A percentile compares a stretch with the other conserved stretches of the same genome.
These are phyloP conservation scores for Drosophila mimica DNA, from an alignment of 2,888 invertebrate species.

Conservation along the genomic window DNA sequence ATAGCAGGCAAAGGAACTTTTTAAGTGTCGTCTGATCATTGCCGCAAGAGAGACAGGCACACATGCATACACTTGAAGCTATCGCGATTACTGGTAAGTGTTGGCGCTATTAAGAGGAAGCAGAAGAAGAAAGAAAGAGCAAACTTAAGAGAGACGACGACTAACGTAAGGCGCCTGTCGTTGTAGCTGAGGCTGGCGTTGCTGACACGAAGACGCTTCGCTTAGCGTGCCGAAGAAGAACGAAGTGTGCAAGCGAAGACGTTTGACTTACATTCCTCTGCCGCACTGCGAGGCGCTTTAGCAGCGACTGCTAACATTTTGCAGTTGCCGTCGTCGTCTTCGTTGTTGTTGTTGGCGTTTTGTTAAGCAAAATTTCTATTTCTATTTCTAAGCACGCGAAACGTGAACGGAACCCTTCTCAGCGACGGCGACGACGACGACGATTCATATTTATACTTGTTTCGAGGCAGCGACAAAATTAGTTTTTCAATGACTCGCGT, in stretches of 20 bases:
- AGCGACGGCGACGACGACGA: constrained; percentile 47
- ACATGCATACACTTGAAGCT: background rate
- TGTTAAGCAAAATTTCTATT: constrained; percentile 76
- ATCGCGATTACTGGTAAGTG: background rate
- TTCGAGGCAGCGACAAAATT: constrained; percentile 78
- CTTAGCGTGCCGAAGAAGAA: constrained; percentile 57
- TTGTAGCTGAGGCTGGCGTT: constrained; percentile 24
- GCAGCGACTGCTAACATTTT: constrained; percentile 25
- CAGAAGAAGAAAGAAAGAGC: constrained; percentile 22
- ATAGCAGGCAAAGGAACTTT: background rate
- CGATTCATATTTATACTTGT: constrained; percentile 84
- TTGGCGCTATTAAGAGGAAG: background rate
- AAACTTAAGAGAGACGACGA: constrained; percentile 51
- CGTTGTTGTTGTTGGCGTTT: constrained; percentile 21
- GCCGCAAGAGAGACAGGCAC: background rate
- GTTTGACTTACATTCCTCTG: constrained; percentile 74
- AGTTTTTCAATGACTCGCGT: constrained; percentile 84
- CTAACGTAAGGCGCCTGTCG: constrained; percentile 6
- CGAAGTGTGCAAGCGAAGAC: constrained; percentile 58
- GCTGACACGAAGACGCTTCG: constrained; percentile 57
- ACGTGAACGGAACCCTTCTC: constrained; percentile 63
- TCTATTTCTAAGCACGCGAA: constrained; percentile 75
- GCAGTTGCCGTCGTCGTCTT: constrained; percentile 7
- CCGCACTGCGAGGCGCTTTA: constrained; percentile 32
- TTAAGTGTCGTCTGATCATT: background rate